These are phyloP conservation scores for Cairina moschata DNA, from an alignment of 2,113 vertebrate genomes.

Conservation along the genomic window DNA sequence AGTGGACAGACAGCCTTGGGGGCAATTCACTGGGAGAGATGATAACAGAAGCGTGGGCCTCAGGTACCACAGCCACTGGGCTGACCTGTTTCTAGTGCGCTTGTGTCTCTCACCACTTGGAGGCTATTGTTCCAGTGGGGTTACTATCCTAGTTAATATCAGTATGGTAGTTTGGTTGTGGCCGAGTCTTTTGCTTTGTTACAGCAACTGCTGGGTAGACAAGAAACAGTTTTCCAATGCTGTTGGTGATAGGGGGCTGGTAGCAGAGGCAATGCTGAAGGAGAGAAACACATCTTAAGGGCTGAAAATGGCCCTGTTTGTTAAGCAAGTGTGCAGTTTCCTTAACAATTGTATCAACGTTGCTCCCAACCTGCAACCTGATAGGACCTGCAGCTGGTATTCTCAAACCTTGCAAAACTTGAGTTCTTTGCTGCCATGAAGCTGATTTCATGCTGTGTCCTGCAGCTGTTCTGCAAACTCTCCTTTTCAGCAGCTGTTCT, in stretches of 20 bases:
- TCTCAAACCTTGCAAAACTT: background rate
- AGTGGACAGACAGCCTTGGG: background rate
- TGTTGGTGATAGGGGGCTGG: accelerated
- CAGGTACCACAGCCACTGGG: accelerated
- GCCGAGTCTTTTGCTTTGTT: background rate
- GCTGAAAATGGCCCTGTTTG: accelerated
- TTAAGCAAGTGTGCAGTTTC: background rate
- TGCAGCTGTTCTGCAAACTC: background rate
- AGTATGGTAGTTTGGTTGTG: background rate
- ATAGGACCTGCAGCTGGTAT: background rate
- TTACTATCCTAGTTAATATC: background rate
- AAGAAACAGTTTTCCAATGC: background rate
- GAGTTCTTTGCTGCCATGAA: background rate
- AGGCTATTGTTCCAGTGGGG: background rate
- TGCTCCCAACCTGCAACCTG: background rate
- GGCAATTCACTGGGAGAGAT: no score
- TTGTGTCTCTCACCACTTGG: background rate
- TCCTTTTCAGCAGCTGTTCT: background rate
- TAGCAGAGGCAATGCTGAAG: background rate
- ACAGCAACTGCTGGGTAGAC: background rate
- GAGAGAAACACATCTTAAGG: background rate
- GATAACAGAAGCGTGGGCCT: background rate
- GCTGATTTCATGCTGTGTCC: background rate
- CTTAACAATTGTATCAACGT: background rate
- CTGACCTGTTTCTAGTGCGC: background rate